Percentiles rank a stretch among this genome's conserved stretches.
These are phyloP conservation scores for Agrochola litura DNA, from an alignment of 2,888 invertebrate genomes.

Conservation along the genomic window DNA sequence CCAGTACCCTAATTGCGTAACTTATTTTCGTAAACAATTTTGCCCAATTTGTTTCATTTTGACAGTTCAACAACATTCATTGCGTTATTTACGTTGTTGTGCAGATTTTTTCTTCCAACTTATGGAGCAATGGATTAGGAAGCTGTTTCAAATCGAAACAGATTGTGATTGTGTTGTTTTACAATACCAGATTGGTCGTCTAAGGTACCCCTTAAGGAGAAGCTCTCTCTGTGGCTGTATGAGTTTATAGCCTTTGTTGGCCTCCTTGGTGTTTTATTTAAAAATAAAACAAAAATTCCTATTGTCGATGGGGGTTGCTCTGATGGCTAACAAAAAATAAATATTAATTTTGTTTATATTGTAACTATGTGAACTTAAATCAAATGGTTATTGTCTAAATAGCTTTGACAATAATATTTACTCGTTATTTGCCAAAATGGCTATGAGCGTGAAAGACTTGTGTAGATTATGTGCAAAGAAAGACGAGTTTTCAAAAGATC, in stretches of 20 bases:
- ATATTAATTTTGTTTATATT: slow-evolving; percentile 17
- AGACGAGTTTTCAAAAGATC: slow-evolving; percentile 84
- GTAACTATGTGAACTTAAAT: background rate
- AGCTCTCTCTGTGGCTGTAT: background rate
- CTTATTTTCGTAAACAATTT: too few relatives aligned
- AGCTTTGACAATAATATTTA: background rate
- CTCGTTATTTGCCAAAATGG: slow-evolving; percentile 62
- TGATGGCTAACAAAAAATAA: slow-evolving; percentile 43
- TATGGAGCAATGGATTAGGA: too few relatives aligned
- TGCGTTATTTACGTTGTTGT: too few relatives aligned
- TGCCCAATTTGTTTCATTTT: too few relatives aligned
- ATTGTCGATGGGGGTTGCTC: slow-evolving; percentile 29
- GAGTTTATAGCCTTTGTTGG: background rate
- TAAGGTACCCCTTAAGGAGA: background rate
- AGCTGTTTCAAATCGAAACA: too few relatives aligned
- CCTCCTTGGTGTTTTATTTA: background rate
- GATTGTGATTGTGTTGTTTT: too few relatives aligned
- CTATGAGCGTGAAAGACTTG: slow-evolving; percentile 76
- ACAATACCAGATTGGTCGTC: background rate
- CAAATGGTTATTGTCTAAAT: slow-evolving; percentile 2
- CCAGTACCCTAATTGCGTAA: too few relatives aligned
- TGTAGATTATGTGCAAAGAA: slow-evolving; percentile 87
- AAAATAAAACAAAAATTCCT: background rate
- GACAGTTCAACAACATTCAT: too few relatives aligned
- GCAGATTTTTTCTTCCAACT: too few relatives aligned